Base-by-base conservation (phyloP, 2,113 vertebrate species). In the Austrofundulus limnaeus region DNA sequence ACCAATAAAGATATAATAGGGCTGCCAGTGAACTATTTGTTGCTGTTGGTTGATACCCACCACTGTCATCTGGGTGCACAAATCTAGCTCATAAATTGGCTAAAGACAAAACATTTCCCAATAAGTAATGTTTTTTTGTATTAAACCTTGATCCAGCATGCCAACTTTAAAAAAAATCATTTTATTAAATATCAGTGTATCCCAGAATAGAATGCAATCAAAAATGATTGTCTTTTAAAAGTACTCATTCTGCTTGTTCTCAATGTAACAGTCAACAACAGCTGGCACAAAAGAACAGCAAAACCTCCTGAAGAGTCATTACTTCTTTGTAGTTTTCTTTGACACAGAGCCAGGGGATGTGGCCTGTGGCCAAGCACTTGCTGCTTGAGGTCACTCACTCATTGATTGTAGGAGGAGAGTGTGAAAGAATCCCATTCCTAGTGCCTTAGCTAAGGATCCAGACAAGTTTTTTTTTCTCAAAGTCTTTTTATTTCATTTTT, bases 291-390 rank as follows among this genome's bases (percentile, higher is more conserved):
- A 55, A 41, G 6, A 46, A 45, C 21, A 70, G 15, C 13, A 43
- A 13, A 17, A 56, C 21, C 6, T 16, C 23, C 15, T 34, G 34
- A 67, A 69, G 57, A 42, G 53, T 16, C 62, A 66, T 79, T 37
- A 39, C 23, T 59, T 60, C 24, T 42, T 41, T 41, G 8, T 43
- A 45, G 41, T 58, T 51, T 67, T 1, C 54, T 28, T 47, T 43
- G 14, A 66, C 42, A 79, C 51, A 41, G 48, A 71, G 52, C 31
- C 63, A 63, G 39, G 31, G n/a, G 47, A 74, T 20, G 58, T 56
- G 25, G 42, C 47, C 69, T 47, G 45, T 52, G 20, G 61, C 64
- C 74, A 56, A 50, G 58, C 23, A 49, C 43, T 47, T 55, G 54
- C 49, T 34, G 43, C 54, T 47, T 61, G 20, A 25, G 59, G 58